Evolutionary conservation across 1,140 invertebrate species (phyloP).

Genomic region (Hydropsyche tenuis): DNA sequence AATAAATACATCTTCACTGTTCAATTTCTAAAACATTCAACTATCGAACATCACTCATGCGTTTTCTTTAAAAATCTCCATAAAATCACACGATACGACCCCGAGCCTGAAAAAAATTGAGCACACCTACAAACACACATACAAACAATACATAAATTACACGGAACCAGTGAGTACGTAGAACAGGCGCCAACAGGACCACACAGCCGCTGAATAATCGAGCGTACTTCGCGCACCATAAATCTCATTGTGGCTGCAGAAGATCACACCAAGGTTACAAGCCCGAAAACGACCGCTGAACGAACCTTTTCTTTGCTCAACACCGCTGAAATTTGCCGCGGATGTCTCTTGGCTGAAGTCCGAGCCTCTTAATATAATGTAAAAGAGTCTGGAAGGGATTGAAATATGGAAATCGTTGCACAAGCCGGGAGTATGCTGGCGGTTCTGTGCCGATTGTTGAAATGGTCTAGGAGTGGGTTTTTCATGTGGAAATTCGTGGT

Average conservation of each 20-base stretch:
- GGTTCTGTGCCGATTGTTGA: neutral
- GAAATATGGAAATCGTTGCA: neutral
- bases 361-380: neutral
- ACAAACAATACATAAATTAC: too few species aligned
- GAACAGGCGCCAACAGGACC: slow-evolving; percentile 12
- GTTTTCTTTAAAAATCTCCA: too few species aligned
- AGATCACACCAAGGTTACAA: slow-evolving; percentile 28
- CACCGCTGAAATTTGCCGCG: too few species aligned
- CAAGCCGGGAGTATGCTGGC: neutral
- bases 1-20: too few species aligned
- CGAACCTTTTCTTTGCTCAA: neutral
- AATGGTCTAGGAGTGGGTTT: too few species aligned
- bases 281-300: slow-evolving; percentile 8
- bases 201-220: slow-evolving; percentile 9
- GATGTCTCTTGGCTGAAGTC: slow-evolving; percentile 22
- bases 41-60: too few species aligned
- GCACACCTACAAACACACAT: too few species aligned
- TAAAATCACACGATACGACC: too few species aligned
- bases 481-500: too few species aligned
- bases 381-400: neutral
- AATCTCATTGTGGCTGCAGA: neutral
- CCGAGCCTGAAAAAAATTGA: too few species aligned
- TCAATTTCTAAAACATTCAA: too few species aligned
- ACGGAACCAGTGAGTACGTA: neutral
- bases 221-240: slow-evolving; percentile 23